phyloP scores from a whole-genome alignment of 2,113 vertebrate genomes.

The Tachysurus vachellii region DNA sequence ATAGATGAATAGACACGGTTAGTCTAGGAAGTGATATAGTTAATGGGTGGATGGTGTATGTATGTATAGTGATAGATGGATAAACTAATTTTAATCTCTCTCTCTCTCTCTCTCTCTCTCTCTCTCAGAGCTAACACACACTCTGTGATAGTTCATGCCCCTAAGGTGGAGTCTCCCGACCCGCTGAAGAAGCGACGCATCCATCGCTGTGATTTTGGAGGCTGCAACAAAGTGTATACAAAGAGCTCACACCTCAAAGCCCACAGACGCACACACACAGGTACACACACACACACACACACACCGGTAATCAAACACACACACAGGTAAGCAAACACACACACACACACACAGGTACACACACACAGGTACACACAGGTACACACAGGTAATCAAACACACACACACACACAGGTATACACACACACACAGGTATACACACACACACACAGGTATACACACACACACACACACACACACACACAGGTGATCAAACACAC shows the following conservation, averaged over 20 bases:
- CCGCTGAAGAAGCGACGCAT: slow-evolving; percentile 89
- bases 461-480: background rate
- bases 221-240: slow-evolving; percentile 98
- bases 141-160: slow-evolving; percentile 89
- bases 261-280: slow-evolving; percentile 95
- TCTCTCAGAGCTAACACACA: slow-evolving; percentile 80
- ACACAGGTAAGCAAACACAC: too few relatives aligned
- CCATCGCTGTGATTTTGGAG: slow-evolving; percentile 92
- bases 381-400: too few relatives aligned
- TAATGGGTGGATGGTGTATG: background rate
- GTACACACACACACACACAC: slow-evolving; percentile 63
- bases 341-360: too few relatives aligned
- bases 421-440: too few relatives aligned
- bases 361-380: too few relatives aligned
- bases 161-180: slow-evolving; percentile 90
- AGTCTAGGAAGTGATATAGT: background rate
- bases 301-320: background rate
- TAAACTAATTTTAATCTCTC: background rate
- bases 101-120: background rate
- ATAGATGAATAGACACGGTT: background rate
- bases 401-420: too few relatives aligned
- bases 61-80: background rate
- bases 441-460: too few relatives aligned
- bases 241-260: slow-evolving; percentile 98
- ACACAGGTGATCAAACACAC: too few relatives aligned